phyloP scores from a whole-genome alignment of 1,140 invertebrate genomes.

The Drosophila ogumai region DNA sequence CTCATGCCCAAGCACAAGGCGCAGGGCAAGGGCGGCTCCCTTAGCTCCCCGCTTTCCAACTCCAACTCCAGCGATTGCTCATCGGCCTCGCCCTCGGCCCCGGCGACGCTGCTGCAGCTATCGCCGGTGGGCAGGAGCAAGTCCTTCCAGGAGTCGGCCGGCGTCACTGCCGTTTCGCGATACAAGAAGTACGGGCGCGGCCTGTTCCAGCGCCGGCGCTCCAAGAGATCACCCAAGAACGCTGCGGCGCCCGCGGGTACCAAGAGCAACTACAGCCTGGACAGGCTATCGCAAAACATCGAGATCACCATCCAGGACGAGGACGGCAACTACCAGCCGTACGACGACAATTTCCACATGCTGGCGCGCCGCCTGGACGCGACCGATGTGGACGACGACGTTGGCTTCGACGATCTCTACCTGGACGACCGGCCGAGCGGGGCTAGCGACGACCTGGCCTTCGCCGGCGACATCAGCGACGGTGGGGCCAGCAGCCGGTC shows the following conservation, averaged over 20 bases:
- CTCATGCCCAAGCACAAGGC: conserved; percentile 70
- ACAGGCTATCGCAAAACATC: conserved; percentile 79
- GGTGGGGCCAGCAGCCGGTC: conserved; percentile 66
- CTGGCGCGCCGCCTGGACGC: conserved; percentile 32
- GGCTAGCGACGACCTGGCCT: conserved; percentile 64
- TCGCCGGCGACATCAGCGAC: conserved; percentile 77
- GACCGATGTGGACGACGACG: conserved; percentile 61
- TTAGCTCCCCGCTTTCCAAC: conserved; percentile 61
- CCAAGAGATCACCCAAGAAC: conserved; percentile 66
- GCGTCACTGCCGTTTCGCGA: conserved; percentile 48
- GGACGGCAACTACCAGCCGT: conserved; percentile 77
- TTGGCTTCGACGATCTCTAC: conserved; percentile 76
- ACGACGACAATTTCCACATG: conserved; percentile 79
- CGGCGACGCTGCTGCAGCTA: conserved; percentile 42
- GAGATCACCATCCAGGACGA: conserved; percentile 84
- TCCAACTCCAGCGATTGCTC: conserved; percentile 82
- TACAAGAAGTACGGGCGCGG: conserved; percentile 76
- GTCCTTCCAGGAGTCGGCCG: conserved; percentile 81
- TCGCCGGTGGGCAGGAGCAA: conserved; percentile 80
- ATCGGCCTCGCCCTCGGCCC: conserved; percentile 64
- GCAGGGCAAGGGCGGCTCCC: conserved; percentile 60
- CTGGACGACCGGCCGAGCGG: conserved; percentile 66
- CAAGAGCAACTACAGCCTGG: conserved; percentile 78
- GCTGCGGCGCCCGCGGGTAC: conserved; percentile 15
- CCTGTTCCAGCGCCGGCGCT: conserved; percentile 72